Evolutionary conservation across 1,140 invertebrate species (phyloP), one percentile per base, ranked within the genome.

Genomic region (Rhopalosiphum padi): DNA sequence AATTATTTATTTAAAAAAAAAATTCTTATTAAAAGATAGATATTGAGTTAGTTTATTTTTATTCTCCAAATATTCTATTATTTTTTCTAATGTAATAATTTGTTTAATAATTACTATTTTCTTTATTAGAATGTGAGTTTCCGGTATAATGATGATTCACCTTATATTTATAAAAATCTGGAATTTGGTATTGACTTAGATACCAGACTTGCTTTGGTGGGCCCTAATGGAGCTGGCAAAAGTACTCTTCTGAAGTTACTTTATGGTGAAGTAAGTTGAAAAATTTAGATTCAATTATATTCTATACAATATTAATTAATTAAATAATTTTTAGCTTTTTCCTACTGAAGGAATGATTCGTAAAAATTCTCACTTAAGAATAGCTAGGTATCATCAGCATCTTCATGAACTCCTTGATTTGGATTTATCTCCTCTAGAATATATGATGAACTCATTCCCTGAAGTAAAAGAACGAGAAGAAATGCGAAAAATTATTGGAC

Each of bases 151-250:
- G 98, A 99, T 41, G 96, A 96, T 85, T 96, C 97, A 83, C 98
- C 99, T 0, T 98, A 96, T 96, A 99, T 99, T 94, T 99, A 99
- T 95, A 98, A 98, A 95, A 98, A 99, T 96, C 95, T 99, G 41
- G 99, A 99, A 95, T 99, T 99, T 95, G 99, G 99, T 95, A 99
- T 99, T 95, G 99, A 99, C 96, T 96, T 99, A 90, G 99, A 99
- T 95, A 99, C 99, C 0, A 96, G 99, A 95, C 96, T 99, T 41
- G 99, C 99, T 60, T 96, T 99, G n/a, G 99, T 99, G 0, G 99
- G 97, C 7, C 99, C 99, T 9, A 99, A 99, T 95, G 99, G 99
- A 94, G 99, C 99, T 91, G 99, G 99, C 94, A 99, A 99, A 95
- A 99, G 98, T 95, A 99, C 99, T 0, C 96, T 99, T 9, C 96